A percentile compares a stretch with the other conserved stretches of the same genome.
Evolutionary conservation across 2,797 vertebrate genomes (phyloP).

Genomic region (Rhinella marina): DNA sequence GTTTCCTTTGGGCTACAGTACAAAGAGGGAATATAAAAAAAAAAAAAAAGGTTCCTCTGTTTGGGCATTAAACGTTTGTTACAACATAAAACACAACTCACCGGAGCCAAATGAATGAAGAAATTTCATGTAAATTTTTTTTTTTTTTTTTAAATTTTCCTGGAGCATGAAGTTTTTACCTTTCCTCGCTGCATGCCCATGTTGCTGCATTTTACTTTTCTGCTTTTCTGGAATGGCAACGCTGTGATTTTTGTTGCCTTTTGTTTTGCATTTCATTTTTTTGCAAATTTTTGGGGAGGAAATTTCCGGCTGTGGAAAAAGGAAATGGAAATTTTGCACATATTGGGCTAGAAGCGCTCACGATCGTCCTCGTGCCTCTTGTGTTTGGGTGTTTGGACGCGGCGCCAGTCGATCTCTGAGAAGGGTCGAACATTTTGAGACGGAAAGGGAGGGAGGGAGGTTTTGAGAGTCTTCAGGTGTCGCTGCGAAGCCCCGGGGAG

Average conservation of each 20-base stretch:
- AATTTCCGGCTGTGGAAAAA: too few species aligned
- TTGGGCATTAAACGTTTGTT: slow-evolving; percentile 61
- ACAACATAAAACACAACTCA: slow-evolving; percentile 57
- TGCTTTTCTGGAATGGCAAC: not conserved
- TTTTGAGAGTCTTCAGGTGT: not conserved
- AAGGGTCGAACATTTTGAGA: not conserved
- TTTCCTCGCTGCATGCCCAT: not conserved
- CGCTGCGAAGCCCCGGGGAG: not conserved
- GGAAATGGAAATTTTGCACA: too few species aligned
- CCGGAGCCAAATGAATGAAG: slow-evolving; percentile 63
- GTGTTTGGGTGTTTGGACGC: not conserved
- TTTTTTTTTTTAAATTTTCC: slow-evolving; percentile 20
- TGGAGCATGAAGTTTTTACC: slow-evolving; percentile 35
- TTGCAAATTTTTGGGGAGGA: too few species aligned
- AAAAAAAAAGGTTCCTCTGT: slow-evolving; percentile 63
- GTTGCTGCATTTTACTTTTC: not conserved
- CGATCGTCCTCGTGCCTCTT: not conserved
- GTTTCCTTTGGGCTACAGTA: slow-evolving; percentile 59
- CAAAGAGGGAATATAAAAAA: slow-evolving; percentile 63
- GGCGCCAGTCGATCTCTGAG: not conserved
- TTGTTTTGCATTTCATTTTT: not conserved
- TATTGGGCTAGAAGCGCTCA: not conserved
- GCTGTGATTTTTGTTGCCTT: not conserved
- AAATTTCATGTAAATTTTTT: slow-evolving; percentile 50
- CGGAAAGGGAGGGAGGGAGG: not conserved